phyloP scores from a whole-genome alignment of 2,113 vertebrate species.

The Cranoglanis bouderius region DNA sequence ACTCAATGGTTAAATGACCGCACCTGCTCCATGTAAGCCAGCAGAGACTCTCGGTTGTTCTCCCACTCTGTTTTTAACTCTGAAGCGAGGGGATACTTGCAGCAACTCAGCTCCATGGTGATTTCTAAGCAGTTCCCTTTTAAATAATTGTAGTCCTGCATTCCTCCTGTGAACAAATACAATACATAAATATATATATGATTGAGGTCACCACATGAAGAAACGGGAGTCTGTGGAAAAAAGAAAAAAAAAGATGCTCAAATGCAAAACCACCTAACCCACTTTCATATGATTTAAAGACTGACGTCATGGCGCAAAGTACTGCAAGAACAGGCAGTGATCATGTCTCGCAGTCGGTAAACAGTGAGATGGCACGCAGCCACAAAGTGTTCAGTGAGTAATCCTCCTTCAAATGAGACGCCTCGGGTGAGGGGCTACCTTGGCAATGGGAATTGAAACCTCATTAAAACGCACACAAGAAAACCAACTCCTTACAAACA shows the following conservation, averaged over 20 bases:
- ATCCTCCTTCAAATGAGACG: neutral
- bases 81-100: conserved; percentile 83
- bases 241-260: neutral
- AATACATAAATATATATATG: neutral
- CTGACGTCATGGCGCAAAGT: neutral
- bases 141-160: conserved; percentile 98
- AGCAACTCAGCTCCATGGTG: conserved; percentile 94
- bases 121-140: conserved; percentile 93
- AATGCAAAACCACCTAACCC: neutral
- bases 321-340: conserved; percentile 7
- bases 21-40: conserved; percentile 90
- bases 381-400: conserved; percentile 44
- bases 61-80: conserved; percentile 88
- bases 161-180: conserved; percentile 79
- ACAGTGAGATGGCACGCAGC: conserved; percentile 47
- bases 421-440: conserved; percentile 54
- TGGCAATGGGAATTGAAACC: conserved; percentile 49
- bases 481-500: conserved; percentile 15
- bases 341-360: neutral
- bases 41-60: conserved; percentile 87
- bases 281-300: neutral
- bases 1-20: conserved; percentile 46
- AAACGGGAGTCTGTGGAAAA: neutral
- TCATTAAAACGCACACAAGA: conserved; percentile 40
- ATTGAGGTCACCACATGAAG: neutral